phyloP scores from a whole-genome alignment of 2,797 vertebrate species.

The Poeciliopsis gracilis region DNA sequence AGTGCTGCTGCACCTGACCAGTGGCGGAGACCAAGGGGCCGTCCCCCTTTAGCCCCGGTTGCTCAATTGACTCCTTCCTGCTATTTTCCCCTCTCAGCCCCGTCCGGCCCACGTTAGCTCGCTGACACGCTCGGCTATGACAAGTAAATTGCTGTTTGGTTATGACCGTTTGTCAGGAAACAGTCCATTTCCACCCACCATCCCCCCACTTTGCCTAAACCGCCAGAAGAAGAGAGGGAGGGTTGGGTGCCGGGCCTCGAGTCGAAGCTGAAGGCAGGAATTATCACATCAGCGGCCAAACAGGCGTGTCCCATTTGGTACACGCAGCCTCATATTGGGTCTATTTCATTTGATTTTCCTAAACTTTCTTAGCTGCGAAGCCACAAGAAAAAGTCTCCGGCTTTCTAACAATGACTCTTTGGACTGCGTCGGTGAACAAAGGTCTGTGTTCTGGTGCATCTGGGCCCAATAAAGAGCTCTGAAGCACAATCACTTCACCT shows the following conservation, averaged over 20 bases:
- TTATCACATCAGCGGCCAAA: conserved; percentile 76
- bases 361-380: conserved; percentile 20
- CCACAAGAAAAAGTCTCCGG: conserved; percentile 13
- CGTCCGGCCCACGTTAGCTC: conserved; percentile 65
- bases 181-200: conserved; percentile 71
- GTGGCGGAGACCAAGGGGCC: conserved; percentile 45
- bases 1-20: conserved; percentile 68
- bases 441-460: conserved; percentile 18
- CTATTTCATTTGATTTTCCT: conserved; percentile 30
- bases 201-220: conserved; percentile 74
- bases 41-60: conserved; percentile 50
- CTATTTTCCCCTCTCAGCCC: conserved; percentile 73
- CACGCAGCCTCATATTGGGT: conserved; percentile 35
- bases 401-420: conserved; percentile 8
- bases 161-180: conserved; percentile 78
- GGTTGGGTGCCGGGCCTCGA: conserved; percentile 48
- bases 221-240: conserved; percentile 36
- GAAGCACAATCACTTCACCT: conserved; percentile 54
- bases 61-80: conserved; percentile 82
- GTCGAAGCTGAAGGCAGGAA: conserved; percentile 72
- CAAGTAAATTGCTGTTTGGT: conserved; percentile 83
- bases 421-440: conserved; percentile 17
- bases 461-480: conserved; percentile 36
- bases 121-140: conserved; percentile 67
- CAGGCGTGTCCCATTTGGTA: conserved; percentile 63